Conservation (phyloP, 2,113 vertebrate species). For the Anser brachyrhynchus region DNA sequence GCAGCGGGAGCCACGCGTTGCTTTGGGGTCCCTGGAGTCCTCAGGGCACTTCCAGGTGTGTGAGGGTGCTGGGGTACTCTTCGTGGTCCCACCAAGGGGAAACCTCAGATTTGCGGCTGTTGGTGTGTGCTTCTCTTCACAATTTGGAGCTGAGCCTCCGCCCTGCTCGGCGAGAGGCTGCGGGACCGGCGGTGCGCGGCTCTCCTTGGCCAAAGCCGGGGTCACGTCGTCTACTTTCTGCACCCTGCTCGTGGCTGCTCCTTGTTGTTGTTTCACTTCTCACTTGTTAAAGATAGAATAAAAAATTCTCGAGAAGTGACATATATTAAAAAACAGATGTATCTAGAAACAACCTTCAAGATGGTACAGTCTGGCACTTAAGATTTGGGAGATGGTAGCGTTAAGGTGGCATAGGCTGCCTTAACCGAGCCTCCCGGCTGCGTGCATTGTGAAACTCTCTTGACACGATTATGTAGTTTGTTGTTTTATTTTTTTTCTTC, state of each 20-base stretch:
- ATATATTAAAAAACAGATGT: not conserved
- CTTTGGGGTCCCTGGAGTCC: not conserved
- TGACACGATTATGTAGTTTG: not conserved
- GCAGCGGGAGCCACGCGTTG: not conserved
- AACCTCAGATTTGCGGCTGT: not conserved
- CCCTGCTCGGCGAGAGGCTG: not conserved
- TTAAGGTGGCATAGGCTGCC: not conserved
- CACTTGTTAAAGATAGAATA: not conserved
- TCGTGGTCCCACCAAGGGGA: not conserved
- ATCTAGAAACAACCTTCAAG: not conserved
- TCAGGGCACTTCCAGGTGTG: not conserved
- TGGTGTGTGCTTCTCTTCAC: not conserved
- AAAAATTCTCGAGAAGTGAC: not conserved
- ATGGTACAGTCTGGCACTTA: not conserved
- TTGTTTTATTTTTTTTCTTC: not conserved
- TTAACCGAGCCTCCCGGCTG: not conserved
- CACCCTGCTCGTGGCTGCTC: not conserved
- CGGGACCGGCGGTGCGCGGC: fast-evolving
- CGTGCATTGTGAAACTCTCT: not conserved
- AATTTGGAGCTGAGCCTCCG: not conserved
- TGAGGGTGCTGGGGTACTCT: not conserved
- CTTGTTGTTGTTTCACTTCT: not conserved
- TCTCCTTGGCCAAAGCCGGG: not conserved
- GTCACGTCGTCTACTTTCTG: not conserved
- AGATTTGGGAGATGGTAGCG: not conserved